phyloP scores from a whole-genome alignment of 2,888 invertebrate genomes.

The Drosophila recens region DNA sequence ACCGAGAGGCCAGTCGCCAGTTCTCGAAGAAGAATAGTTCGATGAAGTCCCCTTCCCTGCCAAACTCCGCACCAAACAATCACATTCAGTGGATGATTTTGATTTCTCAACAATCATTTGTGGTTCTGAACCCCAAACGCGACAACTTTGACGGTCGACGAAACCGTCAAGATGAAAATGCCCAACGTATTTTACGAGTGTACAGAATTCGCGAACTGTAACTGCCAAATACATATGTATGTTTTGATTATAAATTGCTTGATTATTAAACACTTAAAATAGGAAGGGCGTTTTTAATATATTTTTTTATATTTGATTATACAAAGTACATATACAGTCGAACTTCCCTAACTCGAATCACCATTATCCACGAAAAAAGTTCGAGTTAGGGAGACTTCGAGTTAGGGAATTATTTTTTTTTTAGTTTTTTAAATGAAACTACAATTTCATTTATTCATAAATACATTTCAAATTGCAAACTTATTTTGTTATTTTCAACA shows the following conservation, averaged over 20 bases:
- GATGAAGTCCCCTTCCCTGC: slow-evolving; percentile 6
- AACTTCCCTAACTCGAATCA: too few species aligned
- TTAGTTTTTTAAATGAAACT: too few species aligned
- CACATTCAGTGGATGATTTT: slow-evolving; percentile 19
- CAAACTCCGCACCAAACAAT: slow-evolving; percentile 6
- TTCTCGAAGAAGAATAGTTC: slow-evolving; percentile 21
- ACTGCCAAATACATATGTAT: background rate
- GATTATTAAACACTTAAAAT: background rate
- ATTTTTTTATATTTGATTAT: background rate
- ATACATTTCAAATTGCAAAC: too few species aligned
- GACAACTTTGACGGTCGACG: slow-evolving; percentile 7
- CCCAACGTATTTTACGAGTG: background rate
- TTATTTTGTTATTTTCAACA: too few species aligned
- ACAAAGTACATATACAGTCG: background rate
- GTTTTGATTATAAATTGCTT: background rate
- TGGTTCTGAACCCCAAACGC: slow-evolving; percentile 20
- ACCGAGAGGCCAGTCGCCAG: slow-evolving; percentile 22
- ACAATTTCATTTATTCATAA: too few species aligned
- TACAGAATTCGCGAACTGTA: background rate
- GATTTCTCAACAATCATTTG: slow-evolving; percentile 21
- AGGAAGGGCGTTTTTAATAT: background rate
- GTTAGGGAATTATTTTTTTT: too few species aligned
- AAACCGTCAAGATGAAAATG: slow-evolving; percentile 17
- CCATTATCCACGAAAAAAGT: too few species aligned
- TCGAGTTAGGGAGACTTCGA: too few species aligned